These are phyloP conservation scores for Chlorops oryzae DNA, from an alignment of 1,140 invertebrate genomes.

Conservation along the genomic window DNA sequence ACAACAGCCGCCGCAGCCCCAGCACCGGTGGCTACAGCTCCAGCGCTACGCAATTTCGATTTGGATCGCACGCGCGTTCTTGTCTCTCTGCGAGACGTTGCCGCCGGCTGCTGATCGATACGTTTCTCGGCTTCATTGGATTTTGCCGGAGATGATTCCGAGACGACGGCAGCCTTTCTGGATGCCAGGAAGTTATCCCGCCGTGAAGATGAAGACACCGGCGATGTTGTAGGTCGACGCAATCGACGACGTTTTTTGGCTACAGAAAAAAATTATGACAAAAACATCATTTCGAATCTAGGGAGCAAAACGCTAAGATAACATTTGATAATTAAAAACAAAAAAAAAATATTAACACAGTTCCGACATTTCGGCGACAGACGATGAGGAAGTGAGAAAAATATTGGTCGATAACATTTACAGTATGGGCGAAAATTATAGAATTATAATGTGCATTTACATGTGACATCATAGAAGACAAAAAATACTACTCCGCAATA, in stretches of 20 bases:
- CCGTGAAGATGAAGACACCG: conserved; percentile 14
- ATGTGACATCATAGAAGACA: no score
- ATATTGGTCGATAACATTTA: neutral
- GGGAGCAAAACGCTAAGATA: neutral
- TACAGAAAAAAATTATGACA: conserved; percentile 13
- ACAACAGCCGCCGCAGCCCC: conserved; percentile 52
- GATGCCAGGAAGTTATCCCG: conserved; percentile 8
- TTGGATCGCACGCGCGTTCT: conserved; percentile 62
- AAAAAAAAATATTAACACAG: neutral
- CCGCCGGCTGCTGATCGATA: conserved; percentile 57
- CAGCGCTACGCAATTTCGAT: conserved; percentile 50
- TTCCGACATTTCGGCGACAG: neutral
- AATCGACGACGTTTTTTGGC: conserved; percentile 52
- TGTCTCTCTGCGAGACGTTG: conserved; percentile 50
- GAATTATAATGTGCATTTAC: no score
- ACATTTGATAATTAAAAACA: neutral
- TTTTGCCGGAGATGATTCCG: conserved; percentile 44
- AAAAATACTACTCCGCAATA: no score
- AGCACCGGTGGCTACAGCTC: no score
- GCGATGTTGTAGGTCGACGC: conserved; percentile 52
- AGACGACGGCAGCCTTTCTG: conserved; percentile 46
- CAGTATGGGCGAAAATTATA: no score
- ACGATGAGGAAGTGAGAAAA: neutral
- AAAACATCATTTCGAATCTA: no score
- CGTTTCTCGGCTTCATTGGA: conserved; percentile 47